Evolutionary conservation across 2,888 invertebrate genomes (phyloP).

Genomic region (Hyles lineata): DNA sequence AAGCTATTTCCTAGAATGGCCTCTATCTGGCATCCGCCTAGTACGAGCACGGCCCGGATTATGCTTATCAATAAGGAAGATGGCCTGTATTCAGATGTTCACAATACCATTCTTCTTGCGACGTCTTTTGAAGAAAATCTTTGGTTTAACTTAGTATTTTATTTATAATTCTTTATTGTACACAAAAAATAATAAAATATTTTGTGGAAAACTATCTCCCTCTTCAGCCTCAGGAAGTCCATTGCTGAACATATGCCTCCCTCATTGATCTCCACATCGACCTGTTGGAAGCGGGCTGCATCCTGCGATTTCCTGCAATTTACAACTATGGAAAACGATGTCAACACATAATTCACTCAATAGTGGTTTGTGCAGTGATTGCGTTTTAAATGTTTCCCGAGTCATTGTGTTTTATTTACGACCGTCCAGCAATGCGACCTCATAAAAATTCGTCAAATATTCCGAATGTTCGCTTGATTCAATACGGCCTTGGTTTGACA

Average conservation of each 20-base stretch:
- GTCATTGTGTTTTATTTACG: slow-evolving; percentile 10
- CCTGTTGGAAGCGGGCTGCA: too few relatives aligned
- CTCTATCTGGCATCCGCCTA: neutral
- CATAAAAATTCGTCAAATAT: slow-evolving; percentile 19
- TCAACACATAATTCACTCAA: neutral
- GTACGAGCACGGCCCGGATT: neutral
- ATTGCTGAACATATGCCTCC: too few relatives aligned
- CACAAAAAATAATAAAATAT: too few relatives aligned
- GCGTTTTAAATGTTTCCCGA: slow-evolving; percentile 9
- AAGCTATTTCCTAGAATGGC: neutral
- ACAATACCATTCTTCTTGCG: neutral
- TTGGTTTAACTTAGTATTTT: neutral
- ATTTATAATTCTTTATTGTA: too few relatives aligned
- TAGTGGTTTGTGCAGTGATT: neutral
- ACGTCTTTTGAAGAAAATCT: neutral
- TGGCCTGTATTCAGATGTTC: neutral
- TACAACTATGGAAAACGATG: too few relatives aligned
- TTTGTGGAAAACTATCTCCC: too few relatives aligned
- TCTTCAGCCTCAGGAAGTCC: too few relatives aligned
- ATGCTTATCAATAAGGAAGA: neutral
- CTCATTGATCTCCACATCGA: too few relatives aligned
- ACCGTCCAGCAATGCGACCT: neutral
- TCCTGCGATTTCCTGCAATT: too few relatives aligned
- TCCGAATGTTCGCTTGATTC: neutral
- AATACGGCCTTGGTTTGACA: neutral